These are phyloP conservation scores for Hypselothyrea guttata DNA, from an alignment of 2,888 invertebrate genomes.

Conservation along the genomic window DNA sequence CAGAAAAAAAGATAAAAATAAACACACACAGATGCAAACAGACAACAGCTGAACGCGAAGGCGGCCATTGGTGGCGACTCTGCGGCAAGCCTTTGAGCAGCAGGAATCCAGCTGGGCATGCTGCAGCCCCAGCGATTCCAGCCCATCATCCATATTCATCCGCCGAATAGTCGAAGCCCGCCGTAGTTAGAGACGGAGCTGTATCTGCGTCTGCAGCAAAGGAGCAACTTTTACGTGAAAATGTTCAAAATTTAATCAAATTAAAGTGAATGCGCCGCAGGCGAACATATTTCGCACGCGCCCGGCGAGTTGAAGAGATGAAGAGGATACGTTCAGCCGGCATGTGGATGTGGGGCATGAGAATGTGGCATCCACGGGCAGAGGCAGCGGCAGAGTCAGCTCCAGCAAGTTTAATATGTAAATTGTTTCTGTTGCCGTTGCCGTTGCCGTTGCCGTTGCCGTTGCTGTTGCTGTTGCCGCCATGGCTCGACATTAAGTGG, in stretches of 20 bases:
- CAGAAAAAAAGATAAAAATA: constrained; percentile 17
- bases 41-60: constrained; percentile 67
- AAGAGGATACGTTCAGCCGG: constrained; percentile 21
- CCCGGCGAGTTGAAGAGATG: constrained; percentile 49
- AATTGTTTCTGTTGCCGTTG: constrained; percentile 73
- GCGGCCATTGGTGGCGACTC: constrained; percentile 54
- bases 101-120: constrained; percentile 55
- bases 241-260: constrained; percentile 80
- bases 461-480: constrained; percentile 26
- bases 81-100: constrained; percentile 61
- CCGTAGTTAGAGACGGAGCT: constrained; percentile 9
- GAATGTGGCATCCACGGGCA: not conserved
- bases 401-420: constrained; percentile 77
- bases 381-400: constrained; percentile 12
- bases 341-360: constrained; percentile 31
- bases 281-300: constrained; percentile 76
- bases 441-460: constrained; percentile 21
- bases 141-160: constrained; percentile 37
- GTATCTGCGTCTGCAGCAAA: constrained; percentile 39
- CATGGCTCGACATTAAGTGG: constrained; percentile 75
- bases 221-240: constrained; percentile 79
- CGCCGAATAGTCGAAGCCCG: constrained; percentile 15
- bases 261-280: constrained; percentile 77
- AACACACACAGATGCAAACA: constrained; percentile 37
- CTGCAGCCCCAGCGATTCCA: constrained; percentile 34